Conservation (phyloP, 2,888 invertebrate genomes). For the Drosophila leonis region DNA sequence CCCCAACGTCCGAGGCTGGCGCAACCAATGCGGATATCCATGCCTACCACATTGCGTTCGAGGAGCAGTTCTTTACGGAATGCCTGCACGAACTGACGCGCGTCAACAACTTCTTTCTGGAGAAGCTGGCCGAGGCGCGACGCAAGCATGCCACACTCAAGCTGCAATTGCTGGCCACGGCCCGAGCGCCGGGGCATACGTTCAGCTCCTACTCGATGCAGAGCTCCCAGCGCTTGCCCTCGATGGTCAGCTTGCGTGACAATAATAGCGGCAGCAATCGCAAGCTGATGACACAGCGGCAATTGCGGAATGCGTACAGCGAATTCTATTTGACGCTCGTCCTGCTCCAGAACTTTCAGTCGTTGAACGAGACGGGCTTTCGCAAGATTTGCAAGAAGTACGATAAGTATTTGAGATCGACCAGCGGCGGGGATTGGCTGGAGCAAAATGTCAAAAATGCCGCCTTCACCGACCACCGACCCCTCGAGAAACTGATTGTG, state of each 20-base stretch:
- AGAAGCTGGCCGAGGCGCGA: slow-evolving; percentile 98
- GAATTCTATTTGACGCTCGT: slow-evolving; percentile 98
- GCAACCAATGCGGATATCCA: slow-evolving; percentile 4
- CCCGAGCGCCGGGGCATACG: slow-evolving; percentile 26
- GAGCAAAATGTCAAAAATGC: slow-evolving; percentile 91
- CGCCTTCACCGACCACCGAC: slow-evolving; percentile 82
- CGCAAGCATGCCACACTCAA: slow-evolving; percentile 93
- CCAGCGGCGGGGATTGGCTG: slow-evolving; percentile 95
- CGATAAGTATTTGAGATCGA: slow-evolving; percentile 94
- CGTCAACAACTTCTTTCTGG: slow-evolving; percentile 97
- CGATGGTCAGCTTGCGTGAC: slow-evolving; percentile 7
- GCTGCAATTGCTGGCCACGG: slow-evolving; percentile 84
- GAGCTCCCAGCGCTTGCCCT: slow-evolving; percentile 8
- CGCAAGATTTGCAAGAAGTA: slow-evolving; percentile 99
- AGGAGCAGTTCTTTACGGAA: slow-evolving; percentile 96
- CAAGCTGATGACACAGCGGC: slow-evolving; percentile 58
- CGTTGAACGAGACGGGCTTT: slow-evolving; percentile 98
- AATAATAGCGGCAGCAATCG: slow-evolving; percentile 3
- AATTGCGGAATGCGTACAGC: slow-evolving; percentile 94
- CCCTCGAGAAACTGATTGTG: slow-evolving; percentile 86
- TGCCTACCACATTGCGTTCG: slow-evolving; percentile 93
- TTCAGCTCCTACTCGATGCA: slow-evolving; percentile 29
- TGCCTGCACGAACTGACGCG: slow-evolving; percentile 96
- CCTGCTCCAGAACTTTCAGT: slow-evolving; percentile 98
- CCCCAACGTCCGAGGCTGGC: slow-evolving; percentile 90